phyloP scores from a whole-genome alignment of 2,113 vertebrate species.

The Alouatta palliata region DNA sequence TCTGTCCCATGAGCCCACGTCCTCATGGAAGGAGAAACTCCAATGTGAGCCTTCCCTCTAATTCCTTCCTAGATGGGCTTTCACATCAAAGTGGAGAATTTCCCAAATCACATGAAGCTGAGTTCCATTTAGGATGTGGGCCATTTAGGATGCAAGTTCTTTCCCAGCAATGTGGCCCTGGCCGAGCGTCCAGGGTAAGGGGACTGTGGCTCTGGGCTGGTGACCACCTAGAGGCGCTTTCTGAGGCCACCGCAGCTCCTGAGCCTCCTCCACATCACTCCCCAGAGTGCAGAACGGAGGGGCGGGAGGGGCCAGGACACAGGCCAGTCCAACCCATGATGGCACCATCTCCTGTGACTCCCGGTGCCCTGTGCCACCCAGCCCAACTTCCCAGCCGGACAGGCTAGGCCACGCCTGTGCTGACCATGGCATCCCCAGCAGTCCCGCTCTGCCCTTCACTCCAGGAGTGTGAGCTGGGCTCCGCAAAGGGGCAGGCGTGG shows the following conservation, averaged over 20 bases:
- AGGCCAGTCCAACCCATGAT: fast-evolving
- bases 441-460: fast-evolving
- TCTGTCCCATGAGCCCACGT: fast-evolving
- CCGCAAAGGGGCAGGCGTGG: no score
- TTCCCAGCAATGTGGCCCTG: fast-evolving
- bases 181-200: neutral
- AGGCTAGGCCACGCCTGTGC: neutral
- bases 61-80: fast-evolving
- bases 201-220: neutral
- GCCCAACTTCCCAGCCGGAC: no score
- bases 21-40: neutral
- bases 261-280: fast-evolving
- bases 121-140: no score
- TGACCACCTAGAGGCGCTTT: fast-evolving
- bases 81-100: fast-evolving
- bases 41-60: fast-evolving
- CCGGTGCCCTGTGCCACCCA: fast-evolving
- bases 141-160: neutral
- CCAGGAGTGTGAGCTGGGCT: neutral
- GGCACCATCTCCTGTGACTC: neutral
- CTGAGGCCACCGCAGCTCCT: neutral
- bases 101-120: fast-evolving
- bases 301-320: no score
- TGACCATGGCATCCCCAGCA: neutral
- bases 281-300: fast-evolving